Evolutionary conservation across 2,797 vertebrate genomes (phyloP), one percentile per base, ranked within the genome.

Genomic region (Apogon hyalosoma): DNA sequence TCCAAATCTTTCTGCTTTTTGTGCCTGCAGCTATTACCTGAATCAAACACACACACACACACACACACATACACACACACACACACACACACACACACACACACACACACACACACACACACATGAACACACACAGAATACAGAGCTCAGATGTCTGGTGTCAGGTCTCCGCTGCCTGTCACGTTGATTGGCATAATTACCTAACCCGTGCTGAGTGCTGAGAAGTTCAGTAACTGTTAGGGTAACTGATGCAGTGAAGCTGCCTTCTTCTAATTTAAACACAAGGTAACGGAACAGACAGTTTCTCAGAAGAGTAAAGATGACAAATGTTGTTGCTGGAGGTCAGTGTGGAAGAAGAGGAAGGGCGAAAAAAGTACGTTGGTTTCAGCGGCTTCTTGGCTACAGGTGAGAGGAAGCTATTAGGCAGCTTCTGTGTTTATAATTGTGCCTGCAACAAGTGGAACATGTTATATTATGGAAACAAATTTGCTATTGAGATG

Each of bases 81-180:
- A 43, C 57, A 43, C 57, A 43, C 33, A 59, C 39, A 66, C 43
- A 58, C n/a, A 48, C 42, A 42, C 41, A 43, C 47, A 43, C 57
- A 43, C 57, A 43, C 33, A 59, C 40, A 69, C 45, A 62, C 19
- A 50, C 63, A 69, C 45, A 62, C 19, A 50, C 63, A 66, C 43
- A 58, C n/a, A 48, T 42, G 41, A 39, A 43, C 47, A 43, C 57
- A 43, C 57, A 43, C 33, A 59, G 19, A 21, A 66, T 7, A 7
- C 42, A 1, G 61, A 69, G 88, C 87, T 92, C 88, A 55, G 69
- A 59, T 92, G 87, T 88, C 90, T 49, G 85, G 90, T 88, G 85
- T 89, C 85, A 28, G 80, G 78, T 92, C 57, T 78, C 81, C 6
- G 46, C 38, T 54, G 71, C 52, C 73, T 16, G 58, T 84, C 73